Evolutionary conservation across 92 coral and sea anemone species (phyloP), one percentile per base, ranked within the genome.

Genomic region (Phenganax marumi): DNA sequence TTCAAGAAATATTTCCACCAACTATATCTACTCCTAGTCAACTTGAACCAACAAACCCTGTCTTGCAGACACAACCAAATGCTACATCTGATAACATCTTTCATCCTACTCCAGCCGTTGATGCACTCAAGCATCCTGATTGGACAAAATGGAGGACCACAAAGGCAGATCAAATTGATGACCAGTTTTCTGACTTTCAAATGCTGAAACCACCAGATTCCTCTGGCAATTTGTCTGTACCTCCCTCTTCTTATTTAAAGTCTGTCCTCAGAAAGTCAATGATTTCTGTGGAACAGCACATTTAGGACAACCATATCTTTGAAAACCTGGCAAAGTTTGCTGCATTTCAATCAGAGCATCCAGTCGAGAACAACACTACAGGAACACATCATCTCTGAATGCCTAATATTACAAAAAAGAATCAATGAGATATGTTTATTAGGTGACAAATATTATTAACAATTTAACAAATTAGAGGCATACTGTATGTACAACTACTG

Each of bases 141-240:
- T 78, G 83, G 83, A 61, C 83, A n/a, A 78, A 62, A 49, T 78
- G 83, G 83, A 78, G 60, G 25, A 78, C 83, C n/a, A 16, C 83
- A 4, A 78, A 78, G 46, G 83, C 83, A 43, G 83, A 46, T 50
- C 71, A 78, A 16, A 62, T 78, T 13, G 83, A 78, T 68, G 68
- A 82, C 78, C 87, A 91, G 75, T 91, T 90, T 79, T 77, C 88
- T 9, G 91, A 88, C 76, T 90, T 89, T 66, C 80, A 81, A 81
- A 85, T 86, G 26, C 70, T 78, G 46, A 23, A 57, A 66, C 83
- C 73, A 78, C 61, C 61, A 13, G 83, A 78, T 61, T 17, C 26
- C 16, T 23, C 77, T 72, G 77, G 23, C 1, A 43, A 56, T 19
- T 39, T 72, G 47, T 56, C 47, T 46, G 56, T 3, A 50, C n/a